phyloP scores from a whole-genome alignment of 1,140 invertebrate genomes.

The Drosophila pachea region DNA sequence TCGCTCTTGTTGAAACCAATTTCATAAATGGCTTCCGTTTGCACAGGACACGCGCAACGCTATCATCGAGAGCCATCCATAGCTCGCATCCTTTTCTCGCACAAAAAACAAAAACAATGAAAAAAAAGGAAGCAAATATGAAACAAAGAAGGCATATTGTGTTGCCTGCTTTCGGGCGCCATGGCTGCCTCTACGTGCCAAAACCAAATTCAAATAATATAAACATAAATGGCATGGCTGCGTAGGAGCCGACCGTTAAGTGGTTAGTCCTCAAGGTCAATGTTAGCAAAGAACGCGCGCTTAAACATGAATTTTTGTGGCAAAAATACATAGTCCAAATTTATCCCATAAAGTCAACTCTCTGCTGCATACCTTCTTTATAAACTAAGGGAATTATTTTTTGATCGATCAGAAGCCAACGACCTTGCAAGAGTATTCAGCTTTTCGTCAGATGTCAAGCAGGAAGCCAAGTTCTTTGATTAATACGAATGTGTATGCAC shows the following conservation, averaged over 20 bases:
- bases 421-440: slow-evolving; percentile 21
- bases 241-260: slow-evolving; percentile 33
- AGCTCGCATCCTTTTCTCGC: slow-evolving; percentile 31
- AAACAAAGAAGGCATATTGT: slow-evolving; percentile 26
- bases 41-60: slow-evolving; percentile 58
- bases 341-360: not conserved
- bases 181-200: slow-evolving; percentile 36
- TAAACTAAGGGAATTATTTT: too few species aligned
- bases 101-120: slow-evolving; percentile 16
- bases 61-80: slow-evolving; percentile 5
- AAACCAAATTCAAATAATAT: slow-evolving; percentile 52
- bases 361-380: too few species aligned
- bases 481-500: slow-evolving; percentile 24
- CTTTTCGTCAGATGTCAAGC: slow-evolving; percentile 9
- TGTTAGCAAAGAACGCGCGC: not conserved
- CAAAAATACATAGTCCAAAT: not conserved
- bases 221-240: slow-evolving; percentile 47
- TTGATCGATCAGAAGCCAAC: slow-evolving; percentile 18
- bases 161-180: slow-evolving; percentile 31
- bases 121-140: slow-evolving; percentile 5
- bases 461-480: slow-evolving; percentile 33
- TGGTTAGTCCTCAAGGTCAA: slow-evolving; percentile 61
- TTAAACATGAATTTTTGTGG: not conserved
- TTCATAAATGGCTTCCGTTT: slow-evolving; percentile 73
- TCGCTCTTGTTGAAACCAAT: slow-evolving; percentile 63